Base-by-base conservation (phyloP, 2,797 vertebrate genomes). In the Urosaurus nigricauda region DNA sequence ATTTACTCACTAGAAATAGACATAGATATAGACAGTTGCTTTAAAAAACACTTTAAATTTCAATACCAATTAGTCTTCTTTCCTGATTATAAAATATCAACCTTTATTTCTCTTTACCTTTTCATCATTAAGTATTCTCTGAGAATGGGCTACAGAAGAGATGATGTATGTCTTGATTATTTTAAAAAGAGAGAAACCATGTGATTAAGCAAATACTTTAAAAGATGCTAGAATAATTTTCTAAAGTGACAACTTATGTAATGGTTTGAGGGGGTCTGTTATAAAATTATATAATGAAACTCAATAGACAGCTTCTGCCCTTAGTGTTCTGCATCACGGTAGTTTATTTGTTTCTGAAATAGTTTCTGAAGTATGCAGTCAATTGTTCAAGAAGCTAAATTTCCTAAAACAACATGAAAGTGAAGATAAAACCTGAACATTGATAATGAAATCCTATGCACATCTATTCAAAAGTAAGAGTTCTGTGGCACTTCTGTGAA, bases 71-170 rank as follows among this genome's bases (percentile, higher is more conserved):
- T 84, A 79, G 83, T 91, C 37, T 68, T 73, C 86, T 90, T 17
- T 85, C 88, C 91, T 91, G 91, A 94, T 93, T 90, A 93, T 93
- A 93, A 94, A 94, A 93, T 93, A 83, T 90, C 91, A 93, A 92
- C 85, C 92, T 94, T 88, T 60, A 47, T 80, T 80, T 78, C 90
- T 92, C 88, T 88, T 88, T 86, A 92, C 88, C 84, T 70, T 43
- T 92, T 82, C 68, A 79, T 91, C 86, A 89, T 87, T 65, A 65
- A 84, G 63, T 1, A 0, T 90, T 93, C 83, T 92, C 73, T 91
- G 71, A n/a, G 88, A 86, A 86, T 85, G 11, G 84, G 32, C 6
- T 83, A 5, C n/a, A 51, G 19, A 1, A 8, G 60, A 24, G 4
- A 80, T 87, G 37, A 43, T 4, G 83, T 91, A 87, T 83, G 58